A percentile compares a stretch with the other conserved stretches of the same genome.
phyloP scores from a whole-genome alignment of 2,888 invertebrate genomes.

The Bombylius discolor region DNA sequence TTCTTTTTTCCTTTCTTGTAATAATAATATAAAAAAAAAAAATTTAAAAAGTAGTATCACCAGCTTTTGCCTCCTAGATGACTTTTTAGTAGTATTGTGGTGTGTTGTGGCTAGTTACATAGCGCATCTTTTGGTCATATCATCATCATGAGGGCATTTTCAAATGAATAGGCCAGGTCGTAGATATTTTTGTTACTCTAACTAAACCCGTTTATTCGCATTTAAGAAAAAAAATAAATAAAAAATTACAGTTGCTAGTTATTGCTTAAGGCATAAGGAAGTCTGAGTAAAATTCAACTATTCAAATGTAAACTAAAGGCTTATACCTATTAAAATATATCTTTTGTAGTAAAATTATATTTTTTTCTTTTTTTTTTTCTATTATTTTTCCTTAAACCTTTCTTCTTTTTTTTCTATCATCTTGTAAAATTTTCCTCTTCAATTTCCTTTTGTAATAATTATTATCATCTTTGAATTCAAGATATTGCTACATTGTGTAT shows the following conservation, averaged over 20 bases:
- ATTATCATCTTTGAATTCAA: background rate
- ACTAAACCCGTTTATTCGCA: slow-evolving; percentile 9
- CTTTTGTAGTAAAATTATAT: no score
- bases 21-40: no score
- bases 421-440: background rate
- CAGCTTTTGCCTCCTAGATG: no score
- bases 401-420: background rate
- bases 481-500: background rate
- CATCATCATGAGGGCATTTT: slow-evolving; percentile 2
- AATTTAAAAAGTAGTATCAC: no score
- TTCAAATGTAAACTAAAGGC: no score
- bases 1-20: no score
- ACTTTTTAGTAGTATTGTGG: no score
- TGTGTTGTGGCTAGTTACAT: no score
- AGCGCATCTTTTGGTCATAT: no score
- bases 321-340: no score
- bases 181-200: background rate
- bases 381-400: background rate
- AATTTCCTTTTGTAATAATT: slow-evolving; percentile 6
- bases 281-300: background rate
- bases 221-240: no score
- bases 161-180: slow-evolving; percentile 5
- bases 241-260: slow-evolving; percentile 8
- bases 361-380: no score
- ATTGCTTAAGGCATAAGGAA: slow-evolving; percentile 11